Base-by-base conservation (phyloP, 2,888 invertebrate species). In the Sipunculus nudus region DNA sequence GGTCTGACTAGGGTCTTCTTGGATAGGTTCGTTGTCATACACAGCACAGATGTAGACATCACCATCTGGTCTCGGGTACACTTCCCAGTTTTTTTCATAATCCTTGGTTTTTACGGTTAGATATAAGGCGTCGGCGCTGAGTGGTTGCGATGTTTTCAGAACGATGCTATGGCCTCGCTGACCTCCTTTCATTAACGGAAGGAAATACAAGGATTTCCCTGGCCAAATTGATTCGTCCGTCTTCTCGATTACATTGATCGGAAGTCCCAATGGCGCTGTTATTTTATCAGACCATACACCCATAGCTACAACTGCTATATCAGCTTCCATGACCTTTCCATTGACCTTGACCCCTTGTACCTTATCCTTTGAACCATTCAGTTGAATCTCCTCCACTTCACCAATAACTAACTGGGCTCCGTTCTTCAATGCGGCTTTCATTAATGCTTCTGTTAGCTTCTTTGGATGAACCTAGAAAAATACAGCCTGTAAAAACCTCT, bases 11-110 rank as follows among this genome's bases (percentile, higher is more conserved):
- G 70, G 66, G 39, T 58, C 52, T 3, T 53, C 63, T 0, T 67
- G 70, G 10, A 70, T 39, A 2, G 53, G 46, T 4, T 47, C 49
- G 21, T 56, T 40, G 45, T 71, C 70, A 3, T 41, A 38, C 29
- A 50, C 31, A 8, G 68, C 71, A 45, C 71, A 72, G 0, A 67
- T 19, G 45, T 71, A 71, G 10, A 71, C 68, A 2, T 58, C 53
- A 10, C 71, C 71, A 54, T 71, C 71, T 5, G 72, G 68, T 13
- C 72, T 35, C 10, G 72, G 70, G 59, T 72, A 72, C 1, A 72
- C 59, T 49, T 72, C 72, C n/a, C 67, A 32, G 16, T n/a, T 35
- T n/a, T n/a, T n/a, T n/a, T n/a, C n/a, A n/a, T n/a, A n/a, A n/a
- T n/a, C n/a, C n/a, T n/a, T n/a, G 6, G 26, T n/a, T 16, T 26